These are phyloP conservation scores for Drosophila yooni DNA, from an alignment of 2,888 invertebrate species.

Conservation along the genomic window DNA sequence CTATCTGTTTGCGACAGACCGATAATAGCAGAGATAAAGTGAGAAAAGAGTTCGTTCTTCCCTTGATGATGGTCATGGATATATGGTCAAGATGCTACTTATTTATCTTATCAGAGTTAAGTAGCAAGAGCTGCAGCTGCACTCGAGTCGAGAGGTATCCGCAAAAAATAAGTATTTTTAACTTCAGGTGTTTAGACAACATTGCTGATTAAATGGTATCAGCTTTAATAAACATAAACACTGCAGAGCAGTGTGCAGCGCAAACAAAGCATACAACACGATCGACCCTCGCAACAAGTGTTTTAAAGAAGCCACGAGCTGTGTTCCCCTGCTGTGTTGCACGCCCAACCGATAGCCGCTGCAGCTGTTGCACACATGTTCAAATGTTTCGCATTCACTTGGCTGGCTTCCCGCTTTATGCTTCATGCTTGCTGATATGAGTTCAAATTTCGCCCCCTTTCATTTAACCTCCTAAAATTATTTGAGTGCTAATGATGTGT, in stretches of 20 bases:
- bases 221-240: not conserved
- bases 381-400: conserved; percentile 46
- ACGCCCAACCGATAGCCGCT: conserved; percentile 40
- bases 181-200: not conserved
- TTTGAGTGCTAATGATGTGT: conserved; percentile 66
- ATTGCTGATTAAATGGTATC: not conserved
- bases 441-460: conserved; percentile 19
- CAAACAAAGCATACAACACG: conserved; percentile 3
- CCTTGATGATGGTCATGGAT: conserved; percentile 23
- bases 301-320: conserved; percentile 10
- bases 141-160: not conserved
- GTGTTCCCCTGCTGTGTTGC: conserved; percentile 10
- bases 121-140: not conserved
- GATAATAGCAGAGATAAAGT: conserved; percentile 34
- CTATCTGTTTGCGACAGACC: conserved; percentile 22
- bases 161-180: not conserved
- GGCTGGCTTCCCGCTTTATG: conserved; percentile 49
- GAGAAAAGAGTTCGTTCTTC: conserved; percentile 36
- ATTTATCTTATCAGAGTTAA: not conserved
- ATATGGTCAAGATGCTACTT: conserved; percentile 16
- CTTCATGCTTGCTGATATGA: conserved; percentile 31
- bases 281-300: conserved; percentile 36
- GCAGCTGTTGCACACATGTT: conserved; percentile 73
- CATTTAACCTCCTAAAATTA: conserved; percentile 28
- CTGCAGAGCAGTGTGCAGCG: not conserved